Percentiles rank a stretch among this genome's conserved stretches.
These are phyloP conservation scores for Porphyrio hochstetteri DNA, from an alignment of 2,113 vertebrate genomes.

Conservation along the genomic window DNA sequence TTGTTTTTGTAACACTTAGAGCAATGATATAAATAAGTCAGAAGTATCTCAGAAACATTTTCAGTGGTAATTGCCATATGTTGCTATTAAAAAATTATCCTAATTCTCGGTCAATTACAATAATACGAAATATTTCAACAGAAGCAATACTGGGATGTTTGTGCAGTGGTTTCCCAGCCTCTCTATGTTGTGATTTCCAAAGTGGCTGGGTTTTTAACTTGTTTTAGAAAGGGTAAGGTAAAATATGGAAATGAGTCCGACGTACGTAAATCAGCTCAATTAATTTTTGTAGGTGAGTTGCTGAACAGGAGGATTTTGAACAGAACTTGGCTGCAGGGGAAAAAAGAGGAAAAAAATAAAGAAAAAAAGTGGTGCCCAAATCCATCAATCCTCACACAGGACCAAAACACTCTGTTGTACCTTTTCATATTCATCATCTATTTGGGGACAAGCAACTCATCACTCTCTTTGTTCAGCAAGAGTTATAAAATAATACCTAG, in stretches of 20 bases:
- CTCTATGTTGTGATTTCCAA: background rate
- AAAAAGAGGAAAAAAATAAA: rapidly evolving
- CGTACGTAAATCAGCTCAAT: background rate
- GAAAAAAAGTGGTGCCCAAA: background rate
- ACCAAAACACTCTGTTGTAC: background rate
- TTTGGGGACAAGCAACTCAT: background rate
- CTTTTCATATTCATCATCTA: background rate
- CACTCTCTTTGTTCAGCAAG: background rate
- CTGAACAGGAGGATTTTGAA: background rate
- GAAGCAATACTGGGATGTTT: background rate
- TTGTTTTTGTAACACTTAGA: conserved; percentile 1
- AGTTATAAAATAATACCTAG: background rate
- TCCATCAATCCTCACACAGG: background rate
- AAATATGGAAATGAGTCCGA: conserved; percentile 4
- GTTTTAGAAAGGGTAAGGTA: background rate
- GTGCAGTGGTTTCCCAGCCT: background rate
- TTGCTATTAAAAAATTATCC: background rate
- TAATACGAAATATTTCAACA: background rate
- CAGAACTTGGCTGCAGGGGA: background rate
- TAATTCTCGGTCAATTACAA: background rate
- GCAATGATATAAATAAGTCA: background rate
- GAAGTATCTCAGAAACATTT: conserved; percentile 5
- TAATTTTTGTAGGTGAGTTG: background rate
- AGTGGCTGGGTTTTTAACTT: background rate
- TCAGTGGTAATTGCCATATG: background rate